A percentile compares a stretch with the other conserved stretches of the same genome.
These are phyloP conservation scores for Kryptolebias ocellatus DNA, from an alignment of 2,797 vertebrate genomes.

Conservation along the genomic window DNA sequence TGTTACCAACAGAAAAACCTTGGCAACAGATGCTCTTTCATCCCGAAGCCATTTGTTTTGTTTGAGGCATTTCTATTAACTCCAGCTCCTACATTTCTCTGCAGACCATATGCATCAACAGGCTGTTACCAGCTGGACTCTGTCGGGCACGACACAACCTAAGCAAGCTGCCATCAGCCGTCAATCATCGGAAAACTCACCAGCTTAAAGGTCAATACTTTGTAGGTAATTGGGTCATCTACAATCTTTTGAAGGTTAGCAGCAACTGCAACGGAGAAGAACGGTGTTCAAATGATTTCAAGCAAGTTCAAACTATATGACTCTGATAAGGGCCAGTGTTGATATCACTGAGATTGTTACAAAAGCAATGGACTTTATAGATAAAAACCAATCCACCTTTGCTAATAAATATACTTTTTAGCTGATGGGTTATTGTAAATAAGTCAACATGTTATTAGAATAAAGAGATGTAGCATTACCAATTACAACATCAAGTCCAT, in stretches of 20 bases:
- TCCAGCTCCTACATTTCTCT: slow-evolving; percentile 25
- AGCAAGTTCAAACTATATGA: not conserved
- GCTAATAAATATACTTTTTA: not conserved
- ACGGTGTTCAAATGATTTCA: slow-evolving; percentile 7
- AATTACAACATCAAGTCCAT: slow-evolving; percentile 94
- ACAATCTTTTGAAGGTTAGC: slow-evolving; percentile 99
- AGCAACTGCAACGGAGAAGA: slow-evolving; percentile 87
- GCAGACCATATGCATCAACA: slow-evolving; percentile 24
- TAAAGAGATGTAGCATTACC: slow-evolving; percentile 81
- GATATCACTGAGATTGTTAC: not conserved
- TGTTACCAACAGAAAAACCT: slow-evolving; percentile 1
- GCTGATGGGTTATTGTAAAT: slow-evolving; percentile 1
- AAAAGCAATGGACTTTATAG: not conserved
- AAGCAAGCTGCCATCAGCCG: slow-evolving; percentile 18
- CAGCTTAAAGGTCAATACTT: slow-evolving; percentile 98
- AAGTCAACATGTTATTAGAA: slow-evolving; percentile 10
- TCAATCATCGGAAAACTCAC: slow-evolving; percentile 85
- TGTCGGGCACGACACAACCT: slow-evolving; percentile 6
- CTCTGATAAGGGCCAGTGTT: not conserved
- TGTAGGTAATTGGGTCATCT: slow-evolving; percentile 95
- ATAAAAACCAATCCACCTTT: not conserved
- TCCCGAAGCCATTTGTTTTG: slow-evolving; percentile 14
- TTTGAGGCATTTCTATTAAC: slow-evolving; percentile 30
- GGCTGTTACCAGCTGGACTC: slow-evolving; percentile 27
- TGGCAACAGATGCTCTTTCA: slow-evolving; percentile 4